phyloP scores from a whole-genome alignment of 1,140 invertebrate species.

The Leptoteleia sp. region DNA sequence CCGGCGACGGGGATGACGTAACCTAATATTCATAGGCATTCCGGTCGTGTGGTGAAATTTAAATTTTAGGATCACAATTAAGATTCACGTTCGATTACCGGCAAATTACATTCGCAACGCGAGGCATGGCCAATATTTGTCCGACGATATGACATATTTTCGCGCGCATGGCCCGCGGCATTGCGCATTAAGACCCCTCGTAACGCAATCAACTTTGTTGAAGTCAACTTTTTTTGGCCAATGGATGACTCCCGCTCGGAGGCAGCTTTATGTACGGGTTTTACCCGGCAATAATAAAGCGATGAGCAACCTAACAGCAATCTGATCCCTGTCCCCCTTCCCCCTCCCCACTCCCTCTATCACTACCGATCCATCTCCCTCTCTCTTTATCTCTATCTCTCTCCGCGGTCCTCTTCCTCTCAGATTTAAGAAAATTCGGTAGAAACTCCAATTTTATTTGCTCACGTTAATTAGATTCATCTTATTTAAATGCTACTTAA shows the following conservation, averaged over 20 bases:
- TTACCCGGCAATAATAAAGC: constrained; percentile 27
- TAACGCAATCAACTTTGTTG: too few species aligned
- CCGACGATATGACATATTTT: constrained; percentile 11
- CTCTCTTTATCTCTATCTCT: too few species aligned
- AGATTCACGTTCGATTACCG: constrained; percentile 5
- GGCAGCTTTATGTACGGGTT: constrained; percentile 34
- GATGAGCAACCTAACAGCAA: not conserved
- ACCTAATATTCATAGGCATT: constrained; percentile 12
- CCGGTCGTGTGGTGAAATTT: not conserved
- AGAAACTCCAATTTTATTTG: too few species aligned
- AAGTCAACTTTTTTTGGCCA: constrained; percentile 32
- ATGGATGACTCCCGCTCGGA: constrained; percentile 16
- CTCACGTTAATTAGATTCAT: not conserved
- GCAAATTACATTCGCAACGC: not conserved
- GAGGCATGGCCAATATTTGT: constrained; percentile 8
- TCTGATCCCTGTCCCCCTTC: too few species aligned
- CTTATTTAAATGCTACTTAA: not conserved
- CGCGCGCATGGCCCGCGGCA: constrained; percentile 1
- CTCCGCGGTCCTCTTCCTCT: too few species aligned
- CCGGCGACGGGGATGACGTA: not conserved
- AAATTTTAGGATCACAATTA: constrained; percentile 19
- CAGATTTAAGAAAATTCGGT: too few species aligned
- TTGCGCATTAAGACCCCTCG: constrained; percentile 23
- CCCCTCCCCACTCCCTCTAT: too few species aligned
- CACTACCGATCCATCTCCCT: too few species aligned